phyloP scores from a whole-genome alignment of 2,888 invertebrate genomes.

The Drosophila nr. perissopoda region DNA sequence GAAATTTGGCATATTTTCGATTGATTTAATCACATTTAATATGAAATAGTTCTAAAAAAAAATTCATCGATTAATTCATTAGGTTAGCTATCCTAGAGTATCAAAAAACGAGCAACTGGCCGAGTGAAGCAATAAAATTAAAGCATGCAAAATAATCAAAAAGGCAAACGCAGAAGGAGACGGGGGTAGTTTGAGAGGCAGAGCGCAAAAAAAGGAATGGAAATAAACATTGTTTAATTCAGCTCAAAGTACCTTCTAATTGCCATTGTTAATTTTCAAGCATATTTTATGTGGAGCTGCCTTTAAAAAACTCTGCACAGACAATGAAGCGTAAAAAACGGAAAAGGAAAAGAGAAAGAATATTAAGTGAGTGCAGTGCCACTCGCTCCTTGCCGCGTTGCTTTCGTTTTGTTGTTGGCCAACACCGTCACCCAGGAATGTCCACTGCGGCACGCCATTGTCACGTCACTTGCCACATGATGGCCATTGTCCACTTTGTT shows the following conservation, averaged over 20 bases:
- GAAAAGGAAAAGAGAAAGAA: slow-evolving; percentile 65
- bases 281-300: slow-evolving; percentile 47
- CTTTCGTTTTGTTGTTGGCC: background rate
- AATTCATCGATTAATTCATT: background rate
- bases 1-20: background rate
- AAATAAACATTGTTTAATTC: slow-evolving; percentile 49
- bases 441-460: slow-evolving; percentile 52
- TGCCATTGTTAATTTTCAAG: slow-evolving; percentile 69
- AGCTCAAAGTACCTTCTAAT: slow-evolving; percentile 65
- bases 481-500: slow-evolving; percentile 68
- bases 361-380: slow-evolving; percentile 62
- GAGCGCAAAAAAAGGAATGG: background rate
- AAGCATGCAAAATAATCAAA: slow-evolving; percentile 23
- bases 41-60: background rate
- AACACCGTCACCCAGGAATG: slow-evolving; percentile 4
- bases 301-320: slow-evolving; percentile 37
- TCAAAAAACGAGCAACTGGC: slow-evolving; percentile 5
- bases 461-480: slow-evolving; percentile 66
- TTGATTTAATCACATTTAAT: background rate
- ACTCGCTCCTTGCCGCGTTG: slow-evolving; percentile 1
- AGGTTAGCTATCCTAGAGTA: background rate
- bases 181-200: background rate
- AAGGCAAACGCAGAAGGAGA: background rate
- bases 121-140: slow-evolving; percentile 6
- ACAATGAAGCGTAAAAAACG: slow-evolving; percentile 69